These are phyloP conservation scores for Strigamia maritima DNA, from an alignment of 2,888 invertebrate genomes.

Conservation along the genomic window DNA sequence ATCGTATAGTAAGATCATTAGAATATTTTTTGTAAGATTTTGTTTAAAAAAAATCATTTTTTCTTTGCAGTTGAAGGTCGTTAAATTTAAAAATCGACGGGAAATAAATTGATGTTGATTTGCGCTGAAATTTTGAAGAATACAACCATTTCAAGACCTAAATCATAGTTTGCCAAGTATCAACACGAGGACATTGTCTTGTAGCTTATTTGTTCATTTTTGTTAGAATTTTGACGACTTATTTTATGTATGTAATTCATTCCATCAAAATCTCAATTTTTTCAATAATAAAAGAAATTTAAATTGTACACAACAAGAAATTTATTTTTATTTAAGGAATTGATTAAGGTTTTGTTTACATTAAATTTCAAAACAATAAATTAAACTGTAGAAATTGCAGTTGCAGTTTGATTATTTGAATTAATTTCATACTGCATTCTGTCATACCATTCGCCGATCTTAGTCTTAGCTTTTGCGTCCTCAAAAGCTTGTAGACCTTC, in stretches of 20 bases:
- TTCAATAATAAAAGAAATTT: not conserved
- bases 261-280: not conserved
- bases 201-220: not conserved
- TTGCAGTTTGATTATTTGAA: not conserved
- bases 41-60: no score
- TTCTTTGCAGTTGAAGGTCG: slow-evolving; percentile 53
- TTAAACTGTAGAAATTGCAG: not conserved
- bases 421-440: slow-evolving; percentile 66
- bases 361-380: not conserved
- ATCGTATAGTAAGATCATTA: no score
- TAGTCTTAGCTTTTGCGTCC: slow-evolving; percentile 71
- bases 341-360: not conserved
- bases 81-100: slow-evolving; percentile 45
- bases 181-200: not conserved
- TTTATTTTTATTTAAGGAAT: not conserved
- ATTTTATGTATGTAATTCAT: not conserved
- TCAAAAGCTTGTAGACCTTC: slow-evolving; percentile 88
- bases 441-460: slow-evolving; percentile 74
- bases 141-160: not conserved
- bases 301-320: no score
- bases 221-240: not conserved
- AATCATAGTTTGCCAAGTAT: not conserved
- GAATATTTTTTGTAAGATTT: no score
- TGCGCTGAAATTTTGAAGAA: not conserved
- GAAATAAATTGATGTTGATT: not conserved